Conservation (phyloP, 2,888 invertebrate species). For the Campaea margaritaria region DNA sequence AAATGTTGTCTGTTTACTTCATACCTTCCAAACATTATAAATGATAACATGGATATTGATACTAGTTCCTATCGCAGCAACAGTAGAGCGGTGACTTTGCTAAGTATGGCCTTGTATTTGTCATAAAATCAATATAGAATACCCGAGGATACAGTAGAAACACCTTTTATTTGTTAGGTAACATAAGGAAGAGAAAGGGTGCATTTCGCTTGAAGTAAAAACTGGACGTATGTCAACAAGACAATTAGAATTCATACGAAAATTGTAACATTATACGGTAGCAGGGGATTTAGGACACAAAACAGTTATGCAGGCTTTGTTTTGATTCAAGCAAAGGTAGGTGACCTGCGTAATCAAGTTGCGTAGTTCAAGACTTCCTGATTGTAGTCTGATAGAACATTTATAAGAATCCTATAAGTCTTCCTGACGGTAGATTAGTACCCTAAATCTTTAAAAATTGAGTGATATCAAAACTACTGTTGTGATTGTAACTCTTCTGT, state of each 20-base stretch:
- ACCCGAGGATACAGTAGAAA: no score
- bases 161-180: no score
- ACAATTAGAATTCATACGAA: not conserved
- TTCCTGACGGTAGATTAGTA: not conserved
- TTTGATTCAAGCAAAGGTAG: slow-evolving; percentile 25
- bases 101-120: no score
- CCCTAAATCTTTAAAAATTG: slow-evolving; percentile 15
- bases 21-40: no score
- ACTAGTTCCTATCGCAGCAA: no score
- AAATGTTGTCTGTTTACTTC: no score
- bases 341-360: slow-evolving; percentile 35
- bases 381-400: slow-evolving; percentile 2
- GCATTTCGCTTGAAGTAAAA: no score
- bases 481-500: not conserved
- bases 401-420: slow-evolving; percentile 6
- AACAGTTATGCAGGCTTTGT: slow-evolving; percentile 38
- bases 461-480: slow-evolving; percentile 11
- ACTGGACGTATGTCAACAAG: not conserved
- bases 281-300: slow-evolving; percentile 28
- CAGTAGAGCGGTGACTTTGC: no score
- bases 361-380: not conserved
- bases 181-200: no score
- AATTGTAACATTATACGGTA: not conserved
- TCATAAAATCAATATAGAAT: no score
- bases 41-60: no score